Evolutionary conservation across 2,888 invertebrate genomes (phyloP).

Genomic region (Trachelus stipa): DNA sequence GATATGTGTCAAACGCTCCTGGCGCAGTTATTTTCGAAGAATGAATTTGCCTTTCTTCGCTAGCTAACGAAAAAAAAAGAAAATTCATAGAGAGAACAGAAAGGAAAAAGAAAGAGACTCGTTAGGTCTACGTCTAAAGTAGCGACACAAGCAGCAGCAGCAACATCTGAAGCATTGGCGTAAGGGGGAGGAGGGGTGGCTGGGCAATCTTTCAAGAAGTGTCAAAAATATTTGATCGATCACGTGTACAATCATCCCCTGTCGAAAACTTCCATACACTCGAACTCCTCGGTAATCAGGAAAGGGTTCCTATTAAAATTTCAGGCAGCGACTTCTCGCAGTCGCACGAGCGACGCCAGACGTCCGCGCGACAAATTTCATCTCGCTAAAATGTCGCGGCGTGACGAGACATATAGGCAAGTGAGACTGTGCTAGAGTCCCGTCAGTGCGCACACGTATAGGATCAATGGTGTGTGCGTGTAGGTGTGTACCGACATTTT

Average conservation of each 20-base stretch:
- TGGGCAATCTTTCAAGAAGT: background rate
- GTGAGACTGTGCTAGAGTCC: background rate
- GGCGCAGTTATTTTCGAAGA: background rate
- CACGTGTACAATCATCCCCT: background rate
- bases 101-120: background rate
- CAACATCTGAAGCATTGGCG: background rate
- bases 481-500: constrained; percentile 31
- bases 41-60: background rate
- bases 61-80: background rate
- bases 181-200: too few species aligned
- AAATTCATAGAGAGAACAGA: background rate
- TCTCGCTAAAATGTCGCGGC: constrained; percentile 12
- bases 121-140: background rate
- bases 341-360: constrained; percentile 19
- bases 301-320: background rate
- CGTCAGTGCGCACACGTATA: background rate
- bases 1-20: constrained; percentile 22
- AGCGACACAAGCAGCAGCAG: background rate
- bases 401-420: background rate
- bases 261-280: background rate
- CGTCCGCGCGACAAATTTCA: constrained; percentile 27
- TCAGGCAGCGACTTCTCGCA: background rate
- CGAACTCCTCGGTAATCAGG: background rate
- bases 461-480: background rate
- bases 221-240: background rate